Percentiles rank a stretch among this genome's conserved stretches.
Conservation (phyloP, 2,888 invertebrate genomes). For the Chloroclystis v-ata region DNA sequence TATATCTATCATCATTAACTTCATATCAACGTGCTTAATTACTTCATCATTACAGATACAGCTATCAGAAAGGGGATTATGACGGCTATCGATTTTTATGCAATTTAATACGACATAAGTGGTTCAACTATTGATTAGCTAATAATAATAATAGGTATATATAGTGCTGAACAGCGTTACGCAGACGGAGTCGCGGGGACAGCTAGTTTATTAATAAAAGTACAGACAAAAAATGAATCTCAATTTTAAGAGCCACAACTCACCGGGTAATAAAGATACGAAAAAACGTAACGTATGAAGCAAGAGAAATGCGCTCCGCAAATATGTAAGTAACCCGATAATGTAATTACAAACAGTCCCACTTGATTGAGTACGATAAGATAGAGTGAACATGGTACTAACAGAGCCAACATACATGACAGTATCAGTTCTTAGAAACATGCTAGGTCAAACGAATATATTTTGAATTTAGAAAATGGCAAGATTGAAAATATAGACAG, state of each 20-base stretch:
- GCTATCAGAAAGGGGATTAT: background rate
- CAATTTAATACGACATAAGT: background rate
- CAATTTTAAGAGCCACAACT: background rate
- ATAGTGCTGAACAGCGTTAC: no score
- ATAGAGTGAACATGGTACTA: slow-evolving; percentile 23
- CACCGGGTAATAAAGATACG: slow-evolving; percentile 6
- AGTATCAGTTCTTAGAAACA: no score
- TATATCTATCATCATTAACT: no score
- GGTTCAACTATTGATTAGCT: background rate
- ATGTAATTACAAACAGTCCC: slow-evolving; percentile 34
- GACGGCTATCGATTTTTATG: slow-evolving; percentile 1
- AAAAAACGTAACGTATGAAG: slow-evolving; percentile 25
- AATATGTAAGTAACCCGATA: slow-evolving; percentile 37
- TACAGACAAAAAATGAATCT: background rate
- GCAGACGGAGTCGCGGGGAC: no score
- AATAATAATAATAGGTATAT: no score
- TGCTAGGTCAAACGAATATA: no score
- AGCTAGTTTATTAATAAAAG: no score
- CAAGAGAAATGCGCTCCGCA: slow-evolving; percentile 32
- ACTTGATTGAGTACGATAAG: slow-evolving; percentile 39
- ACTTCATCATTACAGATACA: background rate
- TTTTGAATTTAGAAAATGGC: no score
- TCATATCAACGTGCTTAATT: background rate
- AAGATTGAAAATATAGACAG: no score
- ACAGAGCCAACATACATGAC: background rate